Percentiles rank a stretch among this genome's conserved stretches.
phyloP scores from a whole-genome alignment of 2,888 invertebrate genomes.

The Pinctada fucata region DNA sequence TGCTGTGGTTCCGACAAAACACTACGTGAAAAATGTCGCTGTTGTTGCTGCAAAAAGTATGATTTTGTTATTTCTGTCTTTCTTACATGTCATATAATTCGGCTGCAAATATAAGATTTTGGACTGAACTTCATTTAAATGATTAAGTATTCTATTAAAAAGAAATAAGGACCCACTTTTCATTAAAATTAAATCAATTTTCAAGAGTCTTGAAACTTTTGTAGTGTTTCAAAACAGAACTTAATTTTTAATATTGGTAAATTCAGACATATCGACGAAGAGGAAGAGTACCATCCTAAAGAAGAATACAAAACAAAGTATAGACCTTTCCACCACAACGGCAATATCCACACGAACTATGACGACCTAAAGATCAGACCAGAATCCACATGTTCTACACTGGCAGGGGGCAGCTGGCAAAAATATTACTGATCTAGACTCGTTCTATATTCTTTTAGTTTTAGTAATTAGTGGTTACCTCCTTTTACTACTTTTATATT shows the following conservation, averaged over 20 bases:
- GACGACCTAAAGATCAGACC: constrained; percentile 2
- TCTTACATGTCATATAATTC: too few relatives aligned
- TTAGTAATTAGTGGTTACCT: too few relatives aligned
- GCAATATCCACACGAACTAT: not conserved
- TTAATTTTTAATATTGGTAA: too few relatives aligned
- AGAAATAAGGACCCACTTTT: too few relatives aligned
- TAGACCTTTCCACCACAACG: not conserved
- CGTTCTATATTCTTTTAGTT: too few relatives aligned
- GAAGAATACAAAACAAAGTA: constrained; percentile 10
- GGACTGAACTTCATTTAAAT: too few relatives aligned
- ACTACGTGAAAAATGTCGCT: not conserved
- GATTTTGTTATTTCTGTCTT: not conserved
- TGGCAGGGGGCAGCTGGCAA: not conserved
- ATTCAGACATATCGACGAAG: not conserved
- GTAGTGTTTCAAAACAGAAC: too few relatives aligned
- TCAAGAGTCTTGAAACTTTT: too few relatives aligned
- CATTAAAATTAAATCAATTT: too few relatives aligned
- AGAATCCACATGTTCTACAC: constrained; percentile 9
- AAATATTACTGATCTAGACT: not conserved
- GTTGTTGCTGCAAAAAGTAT: not conserved
- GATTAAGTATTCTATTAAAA: too few relatives aligned
- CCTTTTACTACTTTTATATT: too few relatives aligned
- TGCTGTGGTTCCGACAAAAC: constrained; percentile 1
- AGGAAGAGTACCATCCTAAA: constrained; percentile 1
- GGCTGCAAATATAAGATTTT: too few relatives aligned